Conservation (phyloP, 1,140 invertebrate species). For the Archivesica marissinica region DNA sequence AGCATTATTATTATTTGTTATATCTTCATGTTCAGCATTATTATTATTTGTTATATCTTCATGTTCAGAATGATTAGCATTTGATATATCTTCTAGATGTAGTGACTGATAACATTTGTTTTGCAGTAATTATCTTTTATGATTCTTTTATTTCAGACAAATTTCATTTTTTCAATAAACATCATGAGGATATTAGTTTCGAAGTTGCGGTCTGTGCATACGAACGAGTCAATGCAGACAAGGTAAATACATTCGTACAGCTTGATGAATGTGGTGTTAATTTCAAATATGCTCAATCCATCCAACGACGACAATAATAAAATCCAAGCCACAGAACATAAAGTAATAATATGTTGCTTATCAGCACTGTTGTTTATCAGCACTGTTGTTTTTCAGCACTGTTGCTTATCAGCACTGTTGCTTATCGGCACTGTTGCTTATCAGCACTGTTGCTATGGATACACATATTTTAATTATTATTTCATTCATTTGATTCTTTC, state of each 20-base stretch:
- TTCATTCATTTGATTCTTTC: no score
- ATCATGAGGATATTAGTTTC: slow-evolving; percentile 96
- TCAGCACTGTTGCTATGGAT: no score
- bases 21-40: no score
- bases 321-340: neutral
- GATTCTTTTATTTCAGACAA: slow-evolving; percentile 88
- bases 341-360: neutral
- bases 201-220: slow-evolving; percentile 89
- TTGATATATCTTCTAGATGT: no score
- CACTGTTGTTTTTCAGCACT: neutral
- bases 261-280: neutral
- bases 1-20: no score
- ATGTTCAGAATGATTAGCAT: no score
- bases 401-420: neutral
- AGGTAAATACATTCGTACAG: slow-evolving; percentile 74
- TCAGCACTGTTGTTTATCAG: neutral
- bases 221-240: slow-evolving; percentile 82
- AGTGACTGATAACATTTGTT: no score
- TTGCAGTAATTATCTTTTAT: no score
- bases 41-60: no score
- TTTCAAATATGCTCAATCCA: neutral
- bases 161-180: slow-evolving; percentile 95
- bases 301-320: neutral
- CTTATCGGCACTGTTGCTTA: neutral
- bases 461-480: no score